Conservation (phyloP, 2,797 vertebrate species). For the Platalea minor region DNA sequence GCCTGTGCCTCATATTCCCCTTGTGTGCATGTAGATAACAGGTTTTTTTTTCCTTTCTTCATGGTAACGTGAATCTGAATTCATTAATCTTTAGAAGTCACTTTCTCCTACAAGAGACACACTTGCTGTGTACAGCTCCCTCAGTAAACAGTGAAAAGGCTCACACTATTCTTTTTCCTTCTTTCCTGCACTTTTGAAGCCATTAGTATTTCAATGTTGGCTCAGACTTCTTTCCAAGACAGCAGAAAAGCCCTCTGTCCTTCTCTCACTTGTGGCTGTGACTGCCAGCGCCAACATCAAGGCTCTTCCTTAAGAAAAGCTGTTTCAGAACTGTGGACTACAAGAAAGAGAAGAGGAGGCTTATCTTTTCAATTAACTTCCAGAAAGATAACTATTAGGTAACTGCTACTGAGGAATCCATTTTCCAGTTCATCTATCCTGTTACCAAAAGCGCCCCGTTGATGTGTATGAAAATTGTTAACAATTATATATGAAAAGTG, state of each 20-base stretch:
- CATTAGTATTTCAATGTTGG: neutral
- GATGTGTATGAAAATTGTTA: neutral
- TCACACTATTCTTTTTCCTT: neutral
- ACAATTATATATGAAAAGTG: neutral
- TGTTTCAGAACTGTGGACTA: neutral
- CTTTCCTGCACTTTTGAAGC: neutral
- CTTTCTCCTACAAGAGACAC: neutral
- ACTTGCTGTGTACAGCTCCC: neutral
- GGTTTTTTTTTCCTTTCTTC: neutral
- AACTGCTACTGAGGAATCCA: neutral
- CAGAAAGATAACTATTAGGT: neutral
- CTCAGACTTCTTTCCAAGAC: neutral
- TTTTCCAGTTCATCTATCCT: neutral
- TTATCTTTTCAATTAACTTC: neutral
- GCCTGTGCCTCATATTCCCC: neutral
- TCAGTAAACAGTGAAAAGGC: neutral
- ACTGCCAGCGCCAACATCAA: neutral
- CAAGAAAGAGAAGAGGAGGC: neutral
- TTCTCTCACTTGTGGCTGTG: neutral
- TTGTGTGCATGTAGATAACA: neutral
- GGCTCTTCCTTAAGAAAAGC: neutral
- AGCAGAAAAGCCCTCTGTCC: neutral
- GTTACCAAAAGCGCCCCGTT: neutral
- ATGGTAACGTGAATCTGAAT: neutral
- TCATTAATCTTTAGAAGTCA: conserved; percentile 15